Base-by-base conservation (phyloP, 2,113 vertebrate genomes). In the Herpetotheres cachinnans region DNA sequence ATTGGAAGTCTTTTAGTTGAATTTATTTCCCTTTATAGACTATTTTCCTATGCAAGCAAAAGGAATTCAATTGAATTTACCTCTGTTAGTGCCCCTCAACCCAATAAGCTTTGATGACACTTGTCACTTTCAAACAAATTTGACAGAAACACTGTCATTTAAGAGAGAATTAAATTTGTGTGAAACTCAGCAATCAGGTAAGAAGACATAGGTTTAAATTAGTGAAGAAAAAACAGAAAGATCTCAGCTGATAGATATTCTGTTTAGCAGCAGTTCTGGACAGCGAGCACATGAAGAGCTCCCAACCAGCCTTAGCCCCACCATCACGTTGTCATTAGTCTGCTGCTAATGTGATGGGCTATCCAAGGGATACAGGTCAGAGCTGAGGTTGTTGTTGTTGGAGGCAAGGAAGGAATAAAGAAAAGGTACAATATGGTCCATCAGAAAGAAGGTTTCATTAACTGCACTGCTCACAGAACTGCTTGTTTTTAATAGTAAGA, bases 291-390 rank as follows among this genome's bases (percentile, higher is more conserved):
- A 27, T 6, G 21, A 77, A 36, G 44, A 86, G 3, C 12, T 93
- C 49, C 36, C 40, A 65, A 9, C 13, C 17, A 62, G 9, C 16
- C 29, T 74, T 25, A 47, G 10, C 6, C 20, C 59, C 76, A 24
- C 16, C 38, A 3, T 44, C 29, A 4, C 0, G 0, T 1, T 26
- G 17, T 32, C 1, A 1, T 61, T 36, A 42, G 11, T 13, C 49
- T 76, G 26, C 40, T 89, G 36, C 18, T 72, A n/a, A 36, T 11
- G 29, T 10, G 26, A 36, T 30, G 24, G 46, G 27, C 13, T 47
- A 13, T 40, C 9, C 29, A 22, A 65, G 63, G 26, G 12, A n/a
- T 20, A 7, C 11, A 52, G 44, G 18, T 18, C 21, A 88, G 17
- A 82, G 42, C 8, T 59, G 56, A 54, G 7, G 13, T 13, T 8